These are phyloP conservation scores for Drosophila basisetae DNA, from an alignment of 2,888 invertebrate species.

Conservation along the genomic window DNA sequence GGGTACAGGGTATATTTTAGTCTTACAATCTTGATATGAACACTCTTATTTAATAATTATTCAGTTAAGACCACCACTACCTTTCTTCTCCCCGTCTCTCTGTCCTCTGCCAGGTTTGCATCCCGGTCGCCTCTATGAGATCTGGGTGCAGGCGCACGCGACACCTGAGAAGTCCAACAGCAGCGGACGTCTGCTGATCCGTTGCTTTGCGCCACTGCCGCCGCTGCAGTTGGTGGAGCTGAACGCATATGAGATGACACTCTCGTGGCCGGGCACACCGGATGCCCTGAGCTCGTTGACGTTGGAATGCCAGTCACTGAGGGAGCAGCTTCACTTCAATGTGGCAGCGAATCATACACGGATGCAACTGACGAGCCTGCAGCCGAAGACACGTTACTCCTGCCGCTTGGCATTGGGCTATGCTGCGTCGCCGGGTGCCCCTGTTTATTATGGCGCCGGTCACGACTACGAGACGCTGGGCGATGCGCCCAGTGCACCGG, in stretches of 20 bases:
- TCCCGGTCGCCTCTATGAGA: conserved; percentile 89
- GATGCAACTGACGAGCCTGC: conserved; percentile 85
- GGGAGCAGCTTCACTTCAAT: conserved; percentile 75
- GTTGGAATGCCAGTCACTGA: conserved; percentile 69
- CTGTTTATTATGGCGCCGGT: conserved; percentile 83
- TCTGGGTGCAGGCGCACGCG: conserved; percentile 92
- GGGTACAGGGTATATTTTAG: background rate
- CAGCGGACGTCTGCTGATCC: conserved; percentile 87
- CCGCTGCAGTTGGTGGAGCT: conserved; percentile 87
- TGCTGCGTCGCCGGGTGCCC: conserved; percentile 77
- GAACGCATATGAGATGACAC: conserved; percentile 88
- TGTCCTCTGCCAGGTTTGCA: conserved; percentile 86
- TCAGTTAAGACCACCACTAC: background rate
- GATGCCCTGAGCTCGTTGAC: conserved; percentile 84
- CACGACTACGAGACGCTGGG: conserved; percentile 92
- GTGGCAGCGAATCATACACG: conserved; percentile 57
- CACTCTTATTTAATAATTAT: background rate
- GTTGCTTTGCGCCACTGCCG: conserved; percentile 90
- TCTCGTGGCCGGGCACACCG: conserved; percentile 89
- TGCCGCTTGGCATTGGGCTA: conserved; percentile 90
- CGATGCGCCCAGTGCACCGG: conserved; percentile 92
- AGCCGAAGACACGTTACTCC: conserved; percentile 91
- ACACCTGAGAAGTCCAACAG: conserved; percentile 88
- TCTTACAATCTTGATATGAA: background rate
- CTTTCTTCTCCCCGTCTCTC: background rate